Percentiles rank a stretch among this genome's conserved stretches.
Evolutionary conservation across 2,113 vertebrate species (phyloP).

Genomic region (Aramus guarauna): DNA sequence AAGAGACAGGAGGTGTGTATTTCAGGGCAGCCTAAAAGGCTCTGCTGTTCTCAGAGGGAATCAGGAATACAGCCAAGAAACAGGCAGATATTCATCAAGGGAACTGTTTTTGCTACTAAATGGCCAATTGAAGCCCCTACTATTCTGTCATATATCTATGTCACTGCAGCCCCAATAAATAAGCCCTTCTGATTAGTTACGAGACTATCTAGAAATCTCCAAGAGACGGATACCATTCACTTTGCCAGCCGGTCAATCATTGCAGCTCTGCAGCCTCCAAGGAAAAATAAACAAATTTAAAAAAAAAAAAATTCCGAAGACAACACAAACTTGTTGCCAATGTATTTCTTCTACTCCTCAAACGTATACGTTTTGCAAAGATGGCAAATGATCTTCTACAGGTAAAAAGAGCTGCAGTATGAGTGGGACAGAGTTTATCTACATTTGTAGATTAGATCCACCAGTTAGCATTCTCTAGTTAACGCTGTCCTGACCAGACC

Average conservation of each 20-base stretch:
- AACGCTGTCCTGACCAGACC: neutral
- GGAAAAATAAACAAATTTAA: neutral
- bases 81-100: conserved; percentile 40
- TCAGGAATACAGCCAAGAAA: conserved; percentile 15
- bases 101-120: conserved; percentile 42
- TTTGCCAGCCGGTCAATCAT: neutral
- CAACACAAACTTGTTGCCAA: neutral
- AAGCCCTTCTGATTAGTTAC: conserved; percentile 15
- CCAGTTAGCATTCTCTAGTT: neutral
- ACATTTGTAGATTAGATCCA: neutral
- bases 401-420: neutral
- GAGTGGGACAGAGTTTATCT: neutral
- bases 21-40: conserved; percentile 23
- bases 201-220: neutral
- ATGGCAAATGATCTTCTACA: neutral
- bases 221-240: neutral
- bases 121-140: neutral
- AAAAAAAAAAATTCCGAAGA: neutral
- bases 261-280: neutral
- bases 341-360: neutral
- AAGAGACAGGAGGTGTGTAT: neutral
- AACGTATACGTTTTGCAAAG: neutral
- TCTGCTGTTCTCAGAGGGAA: neutral
- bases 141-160: neutral
- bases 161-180: neutral